Evolutionary conservation across 2,888 invertebrate species (phyloP), one percentile per base, ranked within the genome.

Genomic region (Nomada goodeniana): DNA sequence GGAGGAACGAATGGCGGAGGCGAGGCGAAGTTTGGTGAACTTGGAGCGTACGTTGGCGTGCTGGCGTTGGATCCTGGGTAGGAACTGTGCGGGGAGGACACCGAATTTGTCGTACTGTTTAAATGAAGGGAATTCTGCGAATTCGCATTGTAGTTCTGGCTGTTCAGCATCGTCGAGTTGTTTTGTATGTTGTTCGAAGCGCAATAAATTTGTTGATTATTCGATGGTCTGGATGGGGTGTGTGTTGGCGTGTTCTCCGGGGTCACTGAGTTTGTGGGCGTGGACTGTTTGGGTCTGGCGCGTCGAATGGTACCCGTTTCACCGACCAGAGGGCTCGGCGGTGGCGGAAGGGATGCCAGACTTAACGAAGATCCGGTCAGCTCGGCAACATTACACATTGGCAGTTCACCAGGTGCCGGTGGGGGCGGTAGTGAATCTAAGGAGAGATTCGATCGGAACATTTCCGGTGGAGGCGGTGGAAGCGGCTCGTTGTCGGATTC

Each of bases 361-460:
- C 96, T 96, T 47, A 97, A 93, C 90, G 96, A 96, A 9, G 97
- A 97, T 5, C 97, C 97, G 15, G 95, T 95, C 11, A 96, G 93
- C 80, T 96, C 96, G 83, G 82, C 94, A 2, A 94, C 94, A 59
- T 94, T 93, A 89, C 95, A 94, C 15, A 94, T 93, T 7, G 95
- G 95, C 29, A 95, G 89, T 82, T 95, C 95, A 71, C 94, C 94
- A 7, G 96, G 96, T 57, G 96, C 96, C 64, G 95, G 97, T 0
- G 97, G 97, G 20, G 97, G 97, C 0, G 97, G 97, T 79, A 97
- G 93, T n/a, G 97, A 97, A 88, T 97, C 97, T 57, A 97, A 93
- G 36, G 97, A 97, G 15, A 97, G 94, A 18, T 96, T 97, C 0
- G 97, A 97, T 71, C 96, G 96, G 91, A 97, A 96, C 95, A 97